Percentiles rank a stretch among this genome's conserved stretches.
Evolutionary conservation across 2,113 vertebrate genomes (phyloP).

Genomic region (Clarias batrachus): DNA sequence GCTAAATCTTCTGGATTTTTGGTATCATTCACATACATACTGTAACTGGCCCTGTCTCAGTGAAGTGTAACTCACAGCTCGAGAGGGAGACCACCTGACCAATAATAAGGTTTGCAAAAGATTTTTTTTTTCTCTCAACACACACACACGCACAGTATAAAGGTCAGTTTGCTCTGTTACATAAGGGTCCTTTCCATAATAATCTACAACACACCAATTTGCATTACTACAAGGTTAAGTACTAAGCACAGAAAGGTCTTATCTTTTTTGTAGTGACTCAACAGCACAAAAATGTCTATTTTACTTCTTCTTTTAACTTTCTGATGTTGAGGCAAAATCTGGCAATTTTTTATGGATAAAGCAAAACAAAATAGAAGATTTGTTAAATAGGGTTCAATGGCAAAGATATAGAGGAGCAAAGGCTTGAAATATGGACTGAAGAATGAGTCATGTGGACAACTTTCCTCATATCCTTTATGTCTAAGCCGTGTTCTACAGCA

Average conservation of each 20-base stretch:
- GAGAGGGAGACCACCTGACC: not conserved
- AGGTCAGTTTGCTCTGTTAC: constrained; percentile 4
- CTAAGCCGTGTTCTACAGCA: not conserved
- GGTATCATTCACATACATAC: constrained; percentile 43
- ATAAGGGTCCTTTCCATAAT: not conserved
- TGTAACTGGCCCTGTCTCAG: constrained; percentile 29
- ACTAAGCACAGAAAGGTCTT: not conserved
- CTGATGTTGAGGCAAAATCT: not conserved
- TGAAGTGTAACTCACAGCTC: constrained; percentile 31
- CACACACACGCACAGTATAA: not conserved
- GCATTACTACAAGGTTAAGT: not conserved
- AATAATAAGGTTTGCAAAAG: constrained; percentile 37
- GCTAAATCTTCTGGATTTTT: not conserved
- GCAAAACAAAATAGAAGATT: not conserved
- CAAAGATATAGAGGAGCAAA: not conserved
- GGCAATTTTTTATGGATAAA: not conserved
- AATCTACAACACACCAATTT: not conserved
- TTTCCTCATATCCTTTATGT: not conserved
- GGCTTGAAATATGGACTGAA: not conserved
- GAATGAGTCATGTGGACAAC: not conserved
- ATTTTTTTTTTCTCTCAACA: not conserved
- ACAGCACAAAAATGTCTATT: not conserved
- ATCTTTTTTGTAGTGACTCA: not conserved
- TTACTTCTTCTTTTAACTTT: not conserved
- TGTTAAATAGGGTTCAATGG: not conserved